Base-by-base conservation (phyloP, 1,140 invertebrate species). In the Nomia melanderi region DNA sequence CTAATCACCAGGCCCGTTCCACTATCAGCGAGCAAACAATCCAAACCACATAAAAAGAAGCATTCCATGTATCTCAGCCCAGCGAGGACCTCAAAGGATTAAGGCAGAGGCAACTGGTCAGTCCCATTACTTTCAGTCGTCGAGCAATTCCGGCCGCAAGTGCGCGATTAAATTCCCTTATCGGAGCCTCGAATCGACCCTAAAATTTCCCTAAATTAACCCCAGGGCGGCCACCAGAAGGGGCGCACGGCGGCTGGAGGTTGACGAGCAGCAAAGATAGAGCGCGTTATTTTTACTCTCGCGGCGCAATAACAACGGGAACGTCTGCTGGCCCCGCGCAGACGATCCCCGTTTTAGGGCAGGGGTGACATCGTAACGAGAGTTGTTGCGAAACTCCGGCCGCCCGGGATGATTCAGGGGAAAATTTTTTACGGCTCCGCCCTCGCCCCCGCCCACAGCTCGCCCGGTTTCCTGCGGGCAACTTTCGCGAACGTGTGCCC, bases 331-430 rank as follows among this genome's bases (percentile, higher is more conserved):
- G 63, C 33, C 72, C n/a, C 62, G 56, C 79, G 69, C 70, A 63
- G 80, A 74, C 80, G 79, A 80, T 57, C 66, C 57, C 74, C 70
- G 64, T 54, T 83, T 79, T 79, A 67, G 71, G 56, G 41, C 56
- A 71, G 56, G 77, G 77, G 71, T 59, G 81, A 79, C 71, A 60
- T 83, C 81, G 77, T 84, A 84, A 84, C 82, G 82, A 84, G 82
- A 83, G 81, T 84, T 83, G 81, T 83, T 83, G 81, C 81, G 82
- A 79, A 83, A 84, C 82, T 84, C 65, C 50, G 62, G 77, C 66
- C n/a, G n/a, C 14, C 41, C 62, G 70, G 57, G 77, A 83, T 84
- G 81, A 84, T 79, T 84, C 82, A 78, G 74, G 62, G 78, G 67
- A 56, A 76, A 73, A 41, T 64, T 72, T 82, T 82, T 82, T 73